Evolutionary conservation across 2,888 invertebrate species (phyloP).

Genomic region (Dioctria rufipes): DNA sequence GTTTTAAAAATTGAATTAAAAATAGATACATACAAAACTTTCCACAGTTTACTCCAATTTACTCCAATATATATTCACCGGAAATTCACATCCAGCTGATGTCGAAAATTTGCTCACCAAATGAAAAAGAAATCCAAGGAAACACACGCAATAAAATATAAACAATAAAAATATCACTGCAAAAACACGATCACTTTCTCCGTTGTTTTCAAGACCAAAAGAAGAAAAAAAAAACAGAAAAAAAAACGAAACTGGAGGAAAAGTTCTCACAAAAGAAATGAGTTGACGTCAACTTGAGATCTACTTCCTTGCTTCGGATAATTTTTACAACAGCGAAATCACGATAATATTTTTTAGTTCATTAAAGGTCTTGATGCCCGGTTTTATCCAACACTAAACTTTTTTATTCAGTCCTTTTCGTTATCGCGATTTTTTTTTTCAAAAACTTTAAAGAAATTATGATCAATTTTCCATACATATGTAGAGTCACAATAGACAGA

Average conservation of each 20-base stretch:
- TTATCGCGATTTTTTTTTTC: neutral
- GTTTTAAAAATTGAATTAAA: neutral
- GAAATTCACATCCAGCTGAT: conserved; percentile 14
- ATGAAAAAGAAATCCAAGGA: conserved; percentile 37
- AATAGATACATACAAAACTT: conserved; percentile 4
- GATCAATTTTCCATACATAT: conserved; percentile 2
- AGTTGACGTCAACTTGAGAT: conserved; percentile 17
- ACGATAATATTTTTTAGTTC: neutral
- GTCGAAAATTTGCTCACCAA: conserved; percentile 24
- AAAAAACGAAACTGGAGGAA: conserved; percentile 38
- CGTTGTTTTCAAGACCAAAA: conserved; percentile 47
- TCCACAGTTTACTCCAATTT: conserved; percentile 27
- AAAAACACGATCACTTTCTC: conserved; percentile 54
- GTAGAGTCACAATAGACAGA: conserved; percentile 40
- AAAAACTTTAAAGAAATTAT: neutral
- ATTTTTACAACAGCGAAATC: neutral
- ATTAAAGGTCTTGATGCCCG: neutral
- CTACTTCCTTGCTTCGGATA: conserved; percentile 15
- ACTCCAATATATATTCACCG: neutral
- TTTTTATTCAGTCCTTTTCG: neutral
- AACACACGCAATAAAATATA: conserved; percentile 40
- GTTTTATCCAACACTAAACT: neutral
- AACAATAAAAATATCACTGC: conserved; percentile 52
- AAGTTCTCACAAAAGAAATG: conserved; percentile 43
- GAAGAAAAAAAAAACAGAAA: neutral